phyloP scores from a whole-genome alignment of 2,888 invertebrate genomes.

The Dyspetes luteomarginatus region DNA sequence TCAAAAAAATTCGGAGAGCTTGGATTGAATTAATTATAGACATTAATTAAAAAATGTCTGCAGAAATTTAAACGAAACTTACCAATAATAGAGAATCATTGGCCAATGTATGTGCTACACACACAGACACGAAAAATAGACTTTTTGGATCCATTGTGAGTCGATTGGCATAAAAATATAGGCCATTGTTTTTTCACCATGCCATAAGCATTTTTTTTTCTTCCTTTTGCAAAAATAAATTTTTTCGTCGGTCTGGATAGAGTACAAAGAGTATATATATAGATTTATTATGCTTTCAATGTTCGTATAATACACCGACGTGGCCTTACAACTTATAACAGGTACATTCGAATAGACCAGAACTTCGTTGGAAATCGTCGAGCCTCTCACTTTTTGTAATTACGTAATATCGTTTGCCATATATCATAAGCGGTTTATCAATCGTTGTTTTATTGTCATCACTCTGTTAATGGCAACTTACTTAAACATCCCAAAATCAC shows the following conservation, averaged over 20 bases:
- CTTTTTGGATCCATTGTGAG: too few relatives aligned
- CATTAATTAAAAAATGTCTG: too few relatives aligned
- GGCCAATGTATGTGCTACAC: too few relatives aligned
- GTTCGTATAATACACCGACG: slow-evolving; percentile 42
- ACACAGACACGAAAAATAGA: too few relatives aligned
- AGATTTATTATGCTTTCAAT: slow-evolving; percentile 56
- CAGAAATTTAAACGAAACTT: too few relatives aligned
- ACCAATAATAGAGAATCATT: too few relatives aligned
- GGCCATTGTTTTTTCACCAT: background rate
- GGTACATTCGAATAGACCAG: slow-evolving; percentile 43
- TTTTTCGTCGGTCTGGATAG: background rate
- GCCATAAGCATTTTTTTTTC: too few relatives aligned
- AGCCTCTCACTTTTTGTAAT: background rate
- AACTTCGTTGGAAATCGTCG: slow-evolving; percentile 20
- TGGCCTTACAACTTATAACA: slow-evolving; percentile 49
- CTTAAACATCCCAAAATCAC: too few relatives aligned
- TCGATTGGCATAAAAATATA: too few relatives aligned
- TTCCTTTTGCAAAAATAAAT: background rate
- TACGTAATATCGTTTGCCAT: background rate
- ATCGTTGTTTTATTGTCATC: slow-evolving; percentile 54
- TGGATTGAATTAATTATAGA: too few relatives aligned
- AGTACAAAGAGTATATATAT: slow-evolving; percentile 24
- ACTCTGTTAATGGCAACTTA: background rate
- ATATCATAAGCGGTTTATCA: slow-evolving; percentile 1
- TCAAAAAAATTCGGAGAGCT: too few relatives aligned